Evolutionary conservation across 2,113 vertebrate genomes (phyloP).

Genomic region (Vidua macroura): DNA sequence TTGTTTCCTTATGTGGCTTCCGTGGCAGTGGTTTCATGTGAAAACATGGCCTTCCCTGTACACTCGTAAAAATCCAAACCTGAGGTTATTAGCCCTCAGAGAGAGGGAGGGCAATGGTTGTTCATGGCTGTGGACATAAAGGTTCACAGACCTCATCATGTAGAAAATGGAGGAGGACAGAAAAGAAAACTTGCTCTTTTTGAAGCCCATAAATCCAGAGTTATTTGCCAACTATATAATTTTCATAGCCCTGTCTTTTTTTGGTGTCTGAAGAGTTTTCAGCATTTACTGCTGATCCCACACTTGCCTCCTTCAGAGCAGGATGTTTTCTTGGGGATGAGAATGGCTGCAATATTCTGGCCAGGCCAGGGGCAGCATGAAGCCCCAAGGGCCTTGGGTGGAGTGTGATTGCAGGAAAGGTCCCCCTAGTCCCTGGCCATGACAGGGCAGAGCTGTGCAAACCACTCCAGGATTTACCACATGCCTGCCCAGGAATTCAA

Average conservation of each 20-base stretch:
- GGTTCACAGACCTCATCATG: neutral
- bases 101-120: neutral
- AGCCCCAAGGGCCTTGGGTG: neutral
- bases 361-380: neutral
- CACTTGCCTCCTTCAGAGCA: neutral
- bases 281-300: neutral
- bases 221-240: neutral
- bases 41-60: neutral
- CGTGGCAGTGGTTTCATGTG: neutral
- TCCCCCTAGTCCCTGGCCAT: fast-evolving
- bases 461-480: neutral
- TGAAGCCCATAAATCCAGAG: neutral
- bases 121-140: neutral
- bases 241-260: neutral
- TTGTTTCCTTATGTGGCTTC: neutral
- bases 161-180: neutral
- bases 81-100: neutral
- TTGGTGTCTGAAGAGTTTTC: neutral
- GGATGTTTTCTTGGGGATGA: neutral
- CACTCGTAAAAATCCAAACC: neutral
- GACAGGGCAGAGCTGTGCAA: neutral
- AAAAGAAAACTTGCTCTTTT: neutral
- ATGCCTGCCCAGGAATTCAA: neutral
- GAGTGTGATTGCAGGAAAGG: neutral
- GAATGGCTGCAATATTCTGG: neutral